These are phyloP conservation scores for Schizopygopsis malacanthus DNA, from an alignment of 2,797 vertebrate genomes.

Conservation along the genomic window DNA sequence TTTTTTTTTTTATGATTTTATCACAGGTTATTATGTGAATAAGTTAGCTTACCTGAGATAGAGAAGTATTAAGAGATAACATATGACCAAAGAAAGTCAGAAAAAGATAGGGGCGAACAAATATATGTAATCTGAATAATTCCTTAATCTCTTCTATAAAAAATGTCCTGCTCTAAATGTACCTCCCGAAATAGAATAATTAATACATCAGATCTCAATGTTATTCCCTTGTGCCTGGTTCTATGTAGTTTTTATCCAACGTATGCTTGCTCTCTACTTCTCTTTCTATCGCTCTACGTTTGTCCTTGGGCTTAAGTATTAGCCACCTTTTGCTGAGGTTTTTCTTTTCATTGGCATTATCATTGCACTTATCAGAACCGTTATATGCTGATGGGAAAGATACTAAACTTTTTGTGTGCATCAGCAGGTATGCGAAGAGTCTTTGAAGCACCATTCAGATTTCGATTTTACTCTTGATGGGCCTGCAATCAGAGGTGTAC, in stretches of 20 bases:
- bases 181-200: slow-evolving; percentile 4
- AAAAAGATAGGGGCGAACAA: neutral
- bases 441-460: slow-evolving; percentile 9
- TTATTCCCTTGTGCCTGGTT: neutral
- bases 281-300: slow-evolving; percentile 30
- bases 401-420: slow-evolving; percentile 18
- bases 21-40: neutral
- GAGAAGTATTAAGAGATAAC: neutral
- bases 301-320: slow-evolving; percentile 43
- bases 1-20: neutral
- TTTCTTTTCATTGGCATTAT: slow-evolving; percentile 48
- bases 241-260: slow-evolving; percentile 27
- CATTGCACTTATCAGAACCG: slow-evolving; percentile 32
- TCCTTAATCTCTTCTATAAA: neutral
- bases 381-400: slow-evolving; percentile 29
- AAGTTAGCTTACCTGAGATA: neutral
- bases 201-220: neutral
- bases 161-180: neutral
- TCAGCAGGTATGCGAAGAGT: slow-evolving; percentile 30
- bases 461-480: slow-evolving; percentile 21
- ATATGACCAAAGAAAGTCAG: neutral
- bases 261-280: slow-evolving; percentile 12
- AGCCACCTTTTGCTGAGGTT: slow-evolving; percentile 43
- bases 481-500: neutral
- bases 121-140: neutral